Conservation (phyloP, 2,797 vertebrate genomes). For the Sebastolobus alascanus region DNA sequence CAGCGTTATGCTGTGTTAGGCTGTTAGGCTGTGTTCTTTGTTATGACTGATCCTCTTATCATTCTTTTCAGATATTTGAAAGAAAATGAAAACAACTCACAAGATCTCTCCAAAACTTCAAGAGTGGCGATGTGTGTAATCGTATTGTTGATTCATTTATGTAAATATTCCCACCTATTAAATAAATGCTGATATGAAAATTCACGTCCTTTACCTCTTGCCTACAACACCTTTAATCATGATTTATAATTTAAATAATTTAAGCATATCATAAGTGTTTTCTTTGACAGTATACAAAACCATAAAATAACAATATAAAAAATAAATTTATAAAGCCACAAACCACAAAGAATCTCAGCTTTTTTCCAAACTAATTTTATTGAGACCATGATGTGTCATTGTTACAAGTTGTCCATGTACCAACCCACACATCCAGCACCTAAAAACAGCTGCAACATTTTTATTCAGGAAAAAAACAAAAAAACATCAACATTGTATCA, state of each 20-base stretch:
- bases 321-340: background rate
- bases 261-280: background rate
- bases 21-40: background rate
- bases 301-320: background rate
- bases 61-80: constrained; percentile 40
- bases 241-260: background rate
- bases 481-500: background rate
- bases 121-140: background rate
- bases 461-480: background rate
- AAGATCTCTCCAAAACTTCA: background rate
- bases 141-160: background rate
- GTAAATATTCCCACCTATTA: background rate
- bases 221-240: background rate
- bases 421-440: background rate
- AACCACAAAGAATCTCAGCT: background rate
- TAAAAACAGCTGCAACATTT: constrained; percentile 9
- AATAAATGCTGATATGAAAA: constrained; percentile 1
- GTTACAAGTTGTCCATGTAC: background rate
- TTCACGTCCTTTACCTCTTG: background rate
- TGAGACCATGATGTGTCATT: background rate
- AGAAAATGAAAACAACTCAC: background rate
- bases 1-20: background rate
- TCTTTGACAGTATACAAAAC: background rate
- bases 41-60: background rate
- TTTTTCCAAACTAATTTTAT: constrained; percentile 11